Evolutionary conservation across 2,888 invertebrate genomes (phyloP).

Genomic region (Onthophagus sagittarius): DNA sequence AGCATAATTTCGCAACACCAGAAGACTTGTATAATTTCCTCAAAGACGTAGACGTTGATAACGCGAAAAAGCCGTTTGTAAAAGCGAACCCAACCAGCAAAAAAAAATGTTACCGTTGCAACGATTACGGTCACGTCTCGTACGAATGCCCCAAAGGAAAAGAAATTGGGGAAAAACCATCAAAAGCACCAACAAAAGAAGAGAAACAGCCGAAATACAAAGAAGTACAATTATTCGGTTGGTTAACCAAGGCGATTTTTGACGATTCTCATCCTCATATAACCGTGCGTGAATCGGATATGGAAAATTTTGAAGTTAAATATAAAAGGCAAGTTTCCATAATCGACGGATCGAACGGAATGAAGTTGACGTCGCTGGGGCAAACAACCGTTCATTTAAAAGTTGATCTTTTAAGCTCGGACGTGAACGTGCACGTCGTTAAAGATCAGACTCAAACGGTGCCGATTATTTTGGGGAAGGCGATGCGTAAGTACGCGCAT

Average conservation of each 20-base stretch:
- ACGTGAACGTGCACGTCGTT: slow-evolving; percentile 27
- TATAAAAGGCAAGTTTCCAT: slow-evolving; percentile 25
- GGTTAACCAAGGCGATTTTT: slow-evolving; percentile 17
- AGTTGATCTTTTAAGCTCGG: slow-evolving; percentile 28
- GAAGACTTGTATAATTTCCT: slow-evolving; percentile 22
- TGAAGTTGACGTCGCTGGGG: slow-evolving; percentile 26
- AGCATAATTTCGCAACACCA: slow-evolving; percentile 21
- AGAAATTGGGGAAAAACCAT: slow-evolving; percentile 8
- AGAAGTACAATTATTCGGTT: slow-evolving; percentile 16
- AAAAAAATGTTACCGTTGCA: slow-evolving; percentile 16
- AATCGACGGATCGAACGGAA: slow-evolving; percentile 28
- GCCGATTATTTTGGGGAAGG: slow-evolving; percentile 30
- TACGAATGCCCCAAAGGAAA: slow-evolving; percentile 18
- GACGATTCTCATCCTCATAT: slow-evolving; percentile 19
- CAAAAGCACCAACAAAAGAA: not conserved
- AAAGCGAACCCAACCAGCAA: not conserved
- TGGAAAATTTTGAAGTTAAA: slow-evolving; percentile 24
- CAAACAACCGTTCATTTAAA: slow-evolving; percentile 25
- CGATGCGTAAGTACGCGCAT: slow-evolving; percentile 9
- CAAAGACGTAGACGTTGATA: slow-evolving; percentile 16
- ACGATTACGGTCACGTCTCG: slow-evolving; percentile 5
- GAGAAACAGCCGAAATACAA: slow-evolving; percentile 17
- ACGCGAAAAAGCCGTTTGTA: not conserved
- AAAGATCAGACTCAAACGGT: slow-evolving; percentile 30
- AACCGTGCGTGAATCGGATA: slow-evolving; percentile 30